Conservation (phyloP, 2,888 invertebrate genomes). For the Pyrrhia umbra region DNA sequence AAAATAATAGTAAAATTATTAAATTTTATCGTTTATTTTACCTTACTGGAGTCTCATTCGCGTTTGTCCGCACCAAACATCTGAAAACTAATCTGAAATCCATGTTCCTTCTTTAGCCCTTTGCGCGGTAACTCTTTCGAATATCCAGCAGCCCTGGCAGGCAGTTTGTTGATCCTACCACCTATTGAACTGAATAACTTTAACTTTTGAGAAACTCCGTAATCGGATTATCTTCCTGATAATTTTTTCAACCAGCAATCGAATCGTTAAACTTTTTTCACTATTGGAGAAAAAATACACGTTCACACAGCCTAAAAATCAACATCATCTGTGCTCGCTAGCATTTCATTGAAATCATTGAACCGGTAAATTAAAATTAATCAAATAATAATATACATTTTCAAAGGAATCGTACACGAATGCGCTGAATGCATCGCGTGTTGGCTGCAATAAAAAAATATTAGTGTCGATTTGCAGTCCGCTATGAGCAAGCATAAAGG, state of each 20-base stretch:
- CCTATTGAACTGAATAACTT: too few relatives aligned
- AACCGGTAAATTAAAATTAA: conserved; percentile 47
- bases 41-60: too few relatives aligned
- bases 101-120: too few relatives aligned
- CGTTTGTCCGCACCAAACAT: too few relatives aligned
- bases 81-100: too few relatives aligned
- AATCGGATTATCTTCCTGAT: too few relatives aligned
- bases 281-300: background rate
- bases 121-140: too few relatives aligned
- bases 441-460: conserved; percentile 54
- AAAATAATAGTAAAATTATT: too few relatives aligned
- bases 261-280: background rate
- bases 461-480: conserved; percentile 61
- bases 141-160: too few relatives aligned
- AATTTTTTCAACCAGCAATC: background rate
- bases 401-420: conserved; percentile 36
- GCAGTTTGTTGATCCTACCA: too few relatives aligned
- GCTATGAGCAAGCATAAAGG: conserved; percentile 48
- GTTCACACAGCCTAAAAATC: background rate
- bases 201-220: too few relatives aligned
- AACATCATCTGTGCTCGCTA: conserved; percentile 13
- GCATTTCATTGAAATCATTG: conserved; percentile 14
- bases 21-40: too few relatives aligned
- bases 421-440: conserved; percentile 52
- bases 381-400: conserved; percentile 39